Conservation (phyloP, 2,888 invertebrate species). For the Acanthosepion lycidas region DNA sequence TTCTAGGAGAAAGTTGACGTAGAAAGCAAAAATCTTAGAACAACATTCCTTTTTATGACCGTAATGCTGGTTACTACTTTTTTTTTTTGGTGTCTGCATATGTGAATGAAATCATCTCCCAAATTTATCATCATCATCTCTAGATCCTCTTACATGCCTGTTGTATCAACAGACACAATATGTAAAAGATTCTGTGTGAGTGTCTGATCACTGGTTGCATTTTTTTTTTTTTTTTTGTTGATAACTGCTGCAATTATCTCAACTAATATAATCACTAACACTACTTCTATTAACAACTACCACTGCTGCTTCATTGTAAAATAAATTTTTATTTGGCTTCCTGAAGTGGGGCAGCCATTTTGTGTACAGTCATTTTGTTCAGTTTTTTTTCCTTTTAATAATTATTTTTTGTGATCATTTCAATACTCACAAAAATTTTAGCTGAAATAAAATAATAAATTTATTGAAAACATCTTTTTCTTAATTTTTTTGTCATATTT, state of each 20-base stretch:
- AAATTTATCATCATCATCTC: too few species aligned
- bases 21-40: not conserved
- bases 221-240: not conserved
- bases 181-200: not conserved
- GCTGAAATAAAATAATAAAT: not conserved
- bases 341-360: not conserved
- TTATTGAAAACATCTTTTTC: not conserved
- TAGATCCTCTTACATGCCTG: not conserved
- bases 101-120: not conserved
- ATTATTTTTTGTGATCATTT: not conserved
- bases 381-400: not conserved
- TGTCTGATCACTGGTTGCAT: not conserved
- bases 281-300: not conserved
- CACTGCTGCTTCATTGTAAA: not conserved
- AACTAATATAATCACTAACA: not conserved
- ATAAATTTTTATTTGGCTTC: not conserved
- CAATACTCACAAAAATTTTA: constrained; percentile 17
- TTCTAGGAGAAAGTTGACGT: not conserved
- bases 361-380: not conserved
- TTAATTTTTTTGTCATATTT: not conserved
- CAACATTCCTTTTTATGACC: not conserved
- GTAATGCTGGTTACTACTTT: not conserved
- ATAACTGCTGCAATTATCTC: not conserved
- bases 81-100: not conserved
- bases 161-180: not conserved